Conservation (phyloP, 2,797 vertebrate species). For the Ctenopoma multispine region DNA sequence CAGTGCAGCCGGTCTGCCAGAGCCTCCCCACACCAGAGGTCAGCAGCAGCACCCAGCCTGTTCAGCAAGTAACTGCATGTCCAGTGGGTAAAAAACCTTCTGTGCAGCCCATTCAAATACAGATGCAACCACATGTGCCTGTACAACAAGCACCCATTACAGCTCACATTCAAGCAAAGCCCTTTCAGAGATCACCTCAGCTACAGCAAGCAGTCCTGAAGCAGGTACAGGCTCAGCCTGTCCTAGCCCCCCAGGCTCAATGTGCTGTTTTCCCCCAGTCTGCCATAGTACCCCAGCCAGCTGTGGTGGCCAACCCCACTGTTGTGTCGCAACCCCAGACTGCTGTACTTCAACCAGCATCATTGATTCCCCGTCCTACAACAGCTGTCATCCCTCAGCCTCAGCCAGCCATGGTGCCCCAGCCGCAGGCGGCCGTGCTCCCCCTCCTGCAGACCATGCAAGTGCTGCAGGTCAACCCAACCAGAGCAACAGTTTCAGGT, state of each 20-base stretch:
- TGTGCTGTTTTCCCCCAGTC: slow-evolving; percentile 80
- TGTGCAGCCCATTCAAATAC: slow-evolving; percentile 85
- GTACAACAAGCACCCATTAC: slow-evolving; percentile 78
- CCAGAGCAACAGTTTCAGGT: slow-evolving; percentile 78
- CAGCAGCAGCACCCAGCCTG: slow-evolving; percentile 71
- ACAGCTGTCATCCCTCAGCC: slow-evolving; percentile 81
- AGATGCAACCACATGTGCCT: slow-evolving; percentile 79
- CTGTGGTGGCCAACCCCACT: slow-evolving; percentile 73
- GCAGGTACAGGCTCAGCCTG: slow-evolving; percentile 62
- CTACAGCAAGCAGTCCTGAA: slow-evolving; percentile 73
- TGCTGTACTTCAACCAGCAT: slow-evolving; percentile 73
- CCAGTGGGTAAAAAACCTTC: slow-evolving; percentile 80
- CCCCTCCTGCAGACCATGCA: slow-evolving; percentile 96
- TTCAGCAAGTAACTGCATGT: slow-evolving; percentile 82
- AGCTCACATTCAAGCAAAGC: slow-evolving; percentile 75
- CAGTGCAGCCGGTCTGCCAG: slow-evolving; percentile 91
- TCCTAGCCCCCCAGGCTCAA: slow-evolving; percentile 68
- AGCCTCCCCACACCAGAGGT: slow-evolving; percentile 79
- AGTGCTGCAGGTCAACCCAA: slow-evolving; percentile 94
- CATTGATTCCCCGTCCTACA: slow-evolving; percentile 76
- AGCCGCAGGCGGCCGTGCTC: slow-evolving; percentile 87
- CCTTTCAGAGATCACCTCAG: slow-evolving; percentile 71
- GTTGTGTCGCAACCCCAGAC: slow-evolving; percentile 76
- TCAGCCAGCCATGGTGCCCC: slow-evolving; percentile 75
- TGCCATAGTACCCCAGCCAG: slow-evolving; percentile 72